Percentiles rank a stretch among this genome's conserved stretches.
Evolutionary conservation across 2,888 invertebrate species (phyloP).

Genomic region (Drosophila nigricruria): DNA sequence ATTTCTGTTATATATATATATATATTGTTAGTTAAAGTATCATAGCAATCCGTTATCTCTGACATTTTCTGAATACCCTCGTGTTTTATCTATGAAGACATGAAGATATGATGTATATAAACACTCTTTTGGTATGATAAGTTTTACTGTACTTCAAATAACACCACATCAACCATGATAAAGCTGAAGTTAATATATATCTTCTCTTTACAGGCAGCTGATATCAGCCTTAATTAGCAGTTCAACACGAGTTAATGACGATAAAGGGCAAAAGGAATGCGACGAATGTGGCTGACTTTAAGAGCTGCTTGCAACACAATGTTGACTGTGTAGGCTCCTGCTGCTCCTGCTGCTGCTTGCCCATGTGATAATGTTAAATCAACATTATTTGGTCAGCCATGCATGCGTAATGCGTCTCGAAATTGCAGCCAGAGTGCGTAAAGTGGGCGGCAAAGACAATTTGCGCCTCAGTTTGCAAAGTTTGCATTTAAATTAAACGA

Average conservation of each 20-base stretch:
- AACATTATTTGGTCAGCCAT: constrained; percentile 84
- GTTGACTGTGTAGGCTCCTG: constrained; percentile 44
- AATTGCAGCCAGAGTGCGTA: constrained; percentile 56
- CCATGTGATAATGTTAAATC: constrained; percentile 82
- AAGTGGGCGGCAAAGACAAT: constrained; percentile 61
- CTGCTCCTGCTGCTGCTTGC: constrained; percentile 18
- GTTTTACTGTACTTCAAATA: too few species aligned
- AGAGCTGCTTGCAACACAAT: constrained; percentile 48
- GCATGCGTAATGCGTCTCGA: constrained; percentile 83
- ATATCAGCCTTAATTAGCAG: constrained; percentile 2
- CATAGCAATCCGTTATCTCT: too few species aligned
- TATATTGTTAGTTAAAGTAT: too few species aligned
- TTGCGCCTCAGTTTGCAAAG: constrained; percentile 61
- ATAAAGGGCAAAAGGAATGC: constrained; percentile 1
- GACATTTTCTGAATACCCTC: too few species aligned
- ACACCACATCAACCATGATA: too few species aligned
- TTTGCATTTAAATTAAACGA: constrained; percentile 79
- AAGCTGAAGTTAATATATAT: background rate
- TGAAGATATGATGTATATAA: too few species aligned
- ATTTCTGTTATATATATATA: background rate
- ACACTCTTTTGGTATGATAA: too few species aligned
- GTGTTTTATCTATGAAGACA: too few species aligned
- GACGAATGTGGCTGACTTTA: background rate
- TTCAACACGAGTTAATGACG: background rate
- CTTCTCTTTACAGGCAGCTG: background rate